Percentiles rank a stretch among this genome's conserved stretches.
Conservation (phyloP, 64 coral and sea anemone genomes). For the Dendronephthya gigantea region DNA sequence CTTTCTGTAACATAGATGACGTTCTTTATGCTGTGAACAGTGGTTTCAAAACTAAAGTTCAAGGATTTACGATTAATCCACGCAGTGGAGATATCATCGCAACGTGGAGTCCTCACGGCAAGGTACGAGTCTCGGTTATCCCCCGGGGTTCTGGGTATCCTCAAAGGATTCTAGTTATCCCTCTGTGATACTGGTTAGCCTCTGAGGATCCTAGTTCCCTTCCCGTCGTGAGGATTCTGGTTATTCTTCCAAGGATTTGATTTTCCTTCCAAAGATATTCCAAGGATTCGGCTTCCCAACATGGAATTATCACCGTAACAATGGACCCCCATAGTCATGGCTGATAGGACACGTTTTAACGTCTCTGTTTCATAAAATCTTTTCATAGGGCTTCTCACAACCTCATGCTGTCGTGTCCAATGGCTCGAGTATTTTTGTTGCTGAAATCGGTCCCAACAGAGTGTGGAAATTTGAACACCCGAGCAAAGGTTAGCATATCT, state of each 20-base stretch:
- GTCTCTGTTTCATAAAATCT: neutral
- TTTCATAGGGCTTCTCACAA: slow-evolving; percentile 23
- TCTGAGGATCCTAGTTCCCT: too few species aligned
- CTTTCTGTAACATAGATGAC: slow-evolving; percentile 32
- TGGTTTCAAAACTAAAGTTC: neutral
- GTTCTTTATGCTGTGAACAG: slow-evolving; percentile 76
- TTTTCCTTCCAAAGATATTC: too few species aligned
- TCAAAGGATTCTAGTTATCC: too few species aligned
- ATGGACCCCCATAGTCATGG: too few species aligned
- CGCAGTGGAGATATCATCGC: slow-evolving; percentile 38
- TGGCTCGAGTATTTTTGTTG: slow-evolving; percentile 59
- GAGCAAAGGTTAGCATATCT: neutral
- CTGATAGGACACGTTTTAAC: too few species aligned
- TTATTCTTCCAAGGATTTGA: too few species aligned
- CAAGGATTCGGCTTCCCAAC: too few species aligned
- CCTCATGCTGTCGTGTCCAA: slow-evolving; percentile 68
- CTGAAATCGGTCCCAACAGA: slow-evolving; percentile 59
- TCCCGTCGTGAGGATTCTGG: too few species aligned
- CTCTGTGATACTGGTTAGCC: too few species aligned
- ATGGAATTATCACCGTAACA: too few species aligned
- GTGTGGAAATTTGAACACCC: slow-evolving; percentile 60
- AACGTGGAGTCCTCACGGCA: slow-evolving; percentile 48
- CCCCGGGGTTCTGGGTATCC: too few species aligned
- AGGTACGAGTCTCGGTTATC: slow-evolving; percentile 25
- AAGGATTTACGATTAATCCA: slow-evolving; percentile 70